These are phyloP conservation scores for Rhinichthys klamathensis DNA, from an alignment of 2,113 vertebrate genomes.

Conservation along the genomic window DNA sequence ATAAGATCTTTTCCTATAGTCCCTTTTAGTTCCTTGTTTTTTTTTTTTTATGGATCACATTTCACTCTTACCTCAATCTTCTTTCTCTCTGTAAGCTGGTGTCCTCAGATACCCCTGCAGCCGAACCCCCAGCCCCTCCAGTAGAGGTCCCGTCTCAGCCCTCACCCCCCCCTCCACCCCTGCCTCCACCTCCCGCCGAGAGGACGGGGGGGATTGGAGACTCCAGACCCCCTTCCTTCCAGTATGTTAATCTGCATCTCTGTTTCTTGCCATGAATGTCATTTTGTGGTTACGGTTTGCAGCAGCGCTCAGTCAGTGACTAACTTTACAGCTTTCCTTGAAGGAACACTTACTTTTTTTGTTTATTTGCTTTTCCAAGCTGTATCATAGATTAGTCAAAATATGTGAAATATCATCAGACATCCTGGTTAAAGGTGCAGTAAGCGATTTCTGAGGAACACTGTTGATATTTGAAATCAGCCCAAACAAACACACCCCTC, in stretches of 20 bases:
- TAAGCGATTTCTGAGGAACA: too few species aligned
- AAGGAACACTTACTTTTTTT: neutral
- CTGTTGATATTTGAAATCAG: too few species aligned
- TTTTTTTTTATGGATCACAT: neutral
- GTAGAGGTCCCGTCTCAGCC: slow-evolving; percentile 77
- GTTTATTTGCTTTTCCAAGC: neutral
- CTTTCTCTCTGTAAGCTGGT: slow-evolving; percentile 76
- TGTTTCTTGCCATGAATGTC: slow-evolving; percentile 23
- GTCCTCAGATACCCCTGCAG: slow-evolving; percentile 80
- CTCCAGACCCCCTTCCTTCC: slow-evolving; percentile 90
- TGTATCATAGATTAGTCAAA: neutral
- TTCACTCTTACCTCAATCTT: neutral
- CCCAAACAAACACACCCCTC: too few species aligned
- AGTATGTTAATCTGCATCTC: slow-evolving; percentile 75
- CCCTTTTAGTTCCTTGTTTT: neutral
- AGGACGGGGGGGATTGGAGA: slow-evolving; percentile 90
- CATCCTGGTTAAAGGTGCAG: neutral
- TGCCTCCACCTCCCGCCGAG: slow-evolving; percentile 84
- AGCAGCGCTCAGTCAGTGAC: neutral
- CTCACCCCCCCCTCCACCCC: slow-evolving; percentile 82
- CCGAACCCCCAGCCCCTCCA: slow-evolving; percentile 69
- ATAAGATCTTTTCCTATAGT: slow-evolving; percentile 6
- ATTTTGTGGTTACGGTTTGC: neutral
- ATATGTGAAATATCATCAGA: neutral
- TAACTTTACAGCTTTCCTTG: neutral